Base-by-base conservation (phyloP, 2,888 invertebrate genomes). In the Stictocephala bisonia region DNA sequence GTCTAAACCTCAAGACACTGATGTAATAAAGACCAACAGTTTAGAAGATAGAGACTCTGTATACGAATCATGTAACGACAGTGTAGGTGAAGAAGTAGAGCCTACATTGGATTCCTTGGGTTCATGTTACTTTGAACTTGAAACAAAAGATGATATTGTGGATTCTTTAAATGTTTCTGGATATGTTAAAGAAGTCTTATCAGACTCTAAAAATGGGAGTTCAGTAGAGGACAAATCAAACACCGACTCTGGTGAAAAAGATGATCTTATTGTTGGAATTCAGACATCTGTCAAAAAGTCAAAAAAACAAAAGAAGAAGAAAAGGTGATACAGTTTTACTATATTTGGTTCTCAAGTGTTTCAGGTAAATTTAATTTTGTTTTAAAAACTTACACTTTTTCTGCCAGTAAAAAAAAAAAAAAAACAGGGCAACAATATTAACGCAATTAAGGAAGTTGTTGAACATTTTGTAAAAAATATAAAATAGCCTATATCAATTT, bases 51-150 rank as follows among this genome's bases (percentile, higher is more conserved):
- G 77, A 18, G 78, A 77, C 50, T 78, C 78, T 1, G 78, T 78
- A 9, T 78, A 78, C 64, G 78, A 78, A 70, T 78, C 77, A 15
- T 78, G 78, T 71, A 78, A 77, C 53, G 78, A 78, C 51, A 73
- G 73, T 24, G 70, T 73, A 9, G 64, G 72, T 0, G 72, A 72
- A 20, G 73, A 73, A 22, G 40, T 71, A n/a, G 70, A 71, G 22
- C 29, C 27, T 7, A 15, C 50, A 4, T 27, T 24, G 13, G 68
- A 68, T 31, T 69, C 69, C n/a, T 40, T 69, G 3, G 18, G 53
- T 11, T 50, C 69, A 9, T 53, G 40, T 22, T 53, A 69, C 31
- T 69, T 69, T 24, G 70, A 58, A 41, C 24, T 40, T 24, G 60
- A 68, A 7, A 53, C 22, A 13, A 48, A 31, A 26, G 68, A 44